phyloP scores from a whole-genome alignment of 2,888 invertebrate species.

The Steinernema scapterisci region DNA sequence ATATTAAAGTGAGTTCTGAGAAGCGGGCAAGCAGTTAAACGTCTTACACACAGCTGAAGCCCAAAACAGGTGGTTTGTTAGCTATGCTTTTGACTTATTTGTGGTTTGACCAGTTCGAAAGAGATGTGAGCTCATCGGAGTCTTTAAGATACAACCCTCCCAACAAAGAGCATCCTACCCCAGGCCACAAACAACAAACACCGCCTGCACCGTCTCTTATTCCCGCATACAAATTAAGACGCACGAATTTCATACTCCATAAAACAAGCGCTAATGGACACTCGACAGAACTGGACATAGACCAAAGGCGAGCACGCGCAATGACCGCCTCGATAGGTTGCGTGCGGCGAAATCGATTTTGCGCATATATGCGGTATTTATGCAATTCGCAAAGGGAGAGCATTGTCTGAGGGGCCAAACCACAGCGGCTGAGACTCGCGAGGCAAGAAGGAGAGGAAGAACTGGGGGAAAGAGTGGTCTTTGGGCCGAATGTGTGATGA shows the following conservation, averaged over 20 bases:
- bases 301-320: background rate
- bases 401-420: conserved; percentile 28
- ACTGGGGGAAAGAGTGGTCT: background rate
- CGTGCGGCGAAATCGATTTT: conserved; percentile 13
- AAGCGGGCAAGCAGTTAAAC: no score
- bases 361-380: conserved; percentile 18
- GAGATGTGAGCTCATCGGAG: no score
- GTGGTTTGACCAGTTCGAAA: no score
- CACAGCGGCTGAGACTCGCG: background rate
- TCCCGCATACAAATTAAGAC: background rate
- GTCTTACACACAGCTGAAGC: no score
- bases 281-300: background rate
- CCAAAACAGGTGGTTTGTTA: no score
- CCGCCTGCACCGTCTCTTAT: no score
- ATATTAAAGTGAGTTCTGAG: no score
- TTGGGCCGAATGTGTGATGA: background rate
- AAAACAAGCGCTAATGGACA: background rate
- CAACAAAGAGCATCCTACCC: no score
- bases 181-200: no score
- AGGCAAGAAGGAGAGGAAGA: background rate
- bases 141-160: no score
- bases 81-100: no score
- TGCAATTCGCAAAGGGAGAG: background rate
- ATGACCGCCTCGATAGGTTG: background rate
- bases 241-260: background rate